Evolutionary conservation across 2,888 invertebrate species (phyloP).

Genomic region (Callyntrura guangdongensis): DNA sequence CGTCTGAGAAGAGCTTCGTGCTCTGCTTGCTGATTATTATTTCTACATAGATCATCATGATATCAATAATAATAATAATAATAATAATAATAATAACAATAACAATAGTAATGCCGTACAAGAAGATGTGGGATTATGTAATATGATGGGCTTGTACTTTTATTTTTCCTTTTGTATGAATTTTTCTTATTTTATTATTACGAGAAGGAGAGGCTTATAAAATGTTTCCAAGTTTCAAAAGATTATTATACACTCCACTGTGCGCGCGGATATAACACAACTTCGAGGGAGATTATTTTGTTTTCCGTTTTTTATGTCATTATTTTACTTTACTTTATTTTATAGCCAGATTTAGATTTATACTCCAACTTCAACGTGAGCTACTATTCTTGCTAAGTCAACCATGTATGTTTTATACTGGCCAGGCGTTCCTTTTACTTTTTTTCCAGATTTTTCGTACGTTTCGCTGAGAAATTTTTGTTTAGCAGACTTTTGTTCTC

Average conservation of each 20-base stretch:
- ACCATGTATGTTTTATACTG: slow-evolving; percentile 35
- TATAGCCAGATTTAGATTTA: too few species aligned
- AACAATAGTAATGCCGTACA: neutral
- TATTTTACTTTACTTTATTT: neutral
- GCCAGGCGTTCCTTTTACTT: neutral
- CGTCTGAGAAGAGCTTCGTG: slow-evolving; percentile 11
- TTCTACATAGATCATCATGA: slow-evolving; percentile 33
- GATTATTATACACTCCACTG: slow-evolving; percentile 59
- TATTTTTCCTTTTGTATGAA: slow-evolving; percentile 12
- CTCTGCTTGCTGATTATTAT: slow-evolving; percentile 45
- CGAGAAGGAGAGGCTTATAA: slow-evolving; percentile 27
- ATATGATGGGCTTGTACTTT: slow-evolving; percentile 41
- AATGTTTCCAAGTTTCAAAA: slow-evolving; percentile 49
- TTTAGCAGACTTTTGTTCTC: neutral
- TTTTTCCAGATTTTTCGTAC: neutral
- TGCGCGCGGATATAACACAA: neutral
- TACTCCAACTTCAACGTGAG: neutral
- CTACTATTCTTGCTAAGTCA: slow-evolving; percentile 57
- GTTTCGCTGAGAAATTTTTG: neutral
- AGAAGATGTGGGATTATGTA: slow-evolving; percentile 38
- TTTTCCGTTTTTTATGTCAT: neutral
- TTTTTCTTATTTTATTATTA: slow-evolving; percentile 40
- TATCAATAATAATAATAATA: neutral
- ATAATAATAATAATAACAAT: slow-evolving; percentile 15
- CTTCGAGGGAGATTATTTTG: neutral